Percentiles rank a stretch among this genome's conserved stretches.
Conservation (phyloP, 2,888 invertebrate genomes). For the Ectropis crepuscularia region DNA sequence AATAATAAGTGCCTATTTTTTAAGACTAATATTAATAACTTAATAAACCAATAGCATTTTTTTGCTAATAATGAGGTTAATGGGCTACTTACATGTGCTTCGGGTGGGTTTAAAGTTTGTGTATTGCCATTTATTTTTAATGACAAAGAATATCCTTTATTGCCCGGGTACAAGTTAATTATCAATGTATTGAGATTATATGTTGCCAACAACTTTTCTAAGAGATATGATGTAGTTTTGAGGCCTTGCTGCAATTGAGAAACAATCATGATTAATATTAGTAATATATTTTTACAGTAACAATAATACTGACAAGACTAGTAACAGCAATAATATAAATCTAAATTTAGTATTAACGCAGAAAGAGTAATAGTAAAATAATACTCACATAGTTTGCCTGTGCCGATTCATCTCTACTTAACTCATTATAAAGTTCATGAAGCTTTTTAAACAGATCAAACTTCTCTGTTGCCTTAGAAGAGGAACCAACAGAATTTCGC, state of each 20-base stretch:
- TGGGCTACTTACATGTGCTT: conserved; percentile 70
- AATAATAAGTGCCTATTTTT: not conserved
- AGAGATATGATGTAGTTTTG: conserved; percentile 88
- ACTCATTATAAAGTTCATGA: conserved; percentile 78
- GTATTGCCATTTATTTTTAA: conserved; percentile 86
- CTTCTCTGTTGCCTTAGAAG: conserved; percentile 69
- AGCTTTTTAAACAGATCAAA: conserved; percentile 82
- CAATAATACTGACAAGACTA: not conserved
- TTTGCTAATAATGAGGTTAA: conserved; percentile 12
- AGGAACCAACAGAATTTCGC: conserved; percentile 69
- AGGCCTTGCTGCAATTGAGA: conserved; percentile 81
- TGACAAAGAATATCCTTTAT: conserved; percentile 94
- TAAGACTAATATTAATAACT: not conserved
- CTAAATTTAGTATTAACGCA: conserved; percentile 4
- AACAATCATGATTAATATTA: conserved; percentile 15
- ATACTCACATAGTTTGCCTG: conserved; percentile 78
- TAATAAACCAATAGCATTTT: conserved; percentile 1
- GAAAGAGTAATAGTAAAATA: not conserved
- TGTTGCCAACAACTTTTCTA: conserved; percentile 93
- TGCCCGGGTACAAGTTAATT: conserved; percentile 95
- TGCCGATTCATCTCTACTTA: conserved; percentile 76
- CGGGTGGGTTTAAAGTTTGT: conserved; percentile 73
- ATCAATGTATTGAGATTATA: conserved; percentile 95
- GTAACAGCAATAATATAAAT: not conserved
- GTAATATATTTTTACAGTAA: not conserved